Evolutionary conservation across 1,140 invertebrate species (phyloP).

Genomic region (Pseudomyrmex dendroicus): DNA sequence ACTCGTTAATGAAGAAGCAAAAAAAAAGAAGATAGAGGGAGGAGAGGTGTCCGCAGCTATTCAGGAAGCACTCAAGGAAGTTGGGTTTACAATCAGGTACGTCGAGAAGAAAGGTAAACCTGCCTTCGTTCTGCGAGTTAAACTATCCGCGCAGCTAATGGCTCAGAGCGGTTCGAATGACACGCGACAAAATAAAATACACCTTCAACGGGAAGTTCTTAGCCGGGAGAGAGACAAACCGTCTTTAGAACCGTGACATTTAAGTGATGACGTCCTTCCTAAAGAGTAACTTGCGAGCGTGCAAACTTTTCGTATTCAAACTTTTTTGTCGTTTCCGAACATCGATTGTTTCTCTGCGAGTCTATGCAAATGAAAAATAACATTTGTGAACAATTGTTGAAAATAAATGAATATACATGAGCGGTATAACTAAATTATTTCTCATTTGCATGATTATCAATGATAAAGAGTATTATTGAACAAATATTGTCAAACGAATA

Average conservation of each 20-base stretch:
- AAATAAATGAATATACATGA: too few relatives aligned
- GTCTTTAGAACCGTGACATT: slow-evolving; percentile 9
- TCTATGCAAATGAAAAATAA: not conserved
- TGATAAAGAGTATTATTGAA: not conserved
- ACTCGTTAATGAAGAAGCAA: slow-evolving; percentile 64
- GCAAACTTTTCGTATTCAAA: not conserved
- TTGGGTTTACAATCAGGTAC: slow-evolving; percentile 72
- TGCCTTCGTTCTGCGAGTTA: slow-evolving; percentile 61
- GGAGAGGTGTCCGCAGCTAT: slow-evolving; percentile 58
- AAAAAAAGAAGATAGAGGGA: slow-evolving; percentile 45
- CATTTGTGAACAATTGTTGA: too few relatives aligned
- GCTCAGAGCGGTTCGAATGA: slow-evolving; percentile 69
- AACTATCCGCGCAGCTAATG: slow-evolving; percentile 68
- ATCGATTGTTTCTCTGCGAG: not conserved
- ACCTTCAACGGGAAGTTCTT: slow-evolving; percentile 59
- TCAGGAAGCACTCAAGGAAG: slow-evolving; percentile 72
- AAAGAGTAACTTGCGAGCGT: not conserved
- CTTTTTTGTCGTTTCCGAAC: too few relatives aligned
- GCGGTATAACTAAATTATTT: not conserved
- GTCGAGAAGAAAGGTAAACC: slow-evolving; percentile 72
- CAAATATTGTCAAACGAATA: not conserved
- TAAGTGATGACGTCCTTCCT: slow-evolving; percentile 27
- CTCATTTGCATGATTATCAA: not conserved
- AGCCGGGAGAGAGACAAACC: slow-evolving; percentile 23
- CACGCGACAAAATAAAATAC: slow-evolving; percentile 73